Percentiles rank a stretch among this genome's conserved stretches.
phyloP scores from a whole-genome alignment of 2,888 invertebrate species.

The Morpho helenor region DNA sequence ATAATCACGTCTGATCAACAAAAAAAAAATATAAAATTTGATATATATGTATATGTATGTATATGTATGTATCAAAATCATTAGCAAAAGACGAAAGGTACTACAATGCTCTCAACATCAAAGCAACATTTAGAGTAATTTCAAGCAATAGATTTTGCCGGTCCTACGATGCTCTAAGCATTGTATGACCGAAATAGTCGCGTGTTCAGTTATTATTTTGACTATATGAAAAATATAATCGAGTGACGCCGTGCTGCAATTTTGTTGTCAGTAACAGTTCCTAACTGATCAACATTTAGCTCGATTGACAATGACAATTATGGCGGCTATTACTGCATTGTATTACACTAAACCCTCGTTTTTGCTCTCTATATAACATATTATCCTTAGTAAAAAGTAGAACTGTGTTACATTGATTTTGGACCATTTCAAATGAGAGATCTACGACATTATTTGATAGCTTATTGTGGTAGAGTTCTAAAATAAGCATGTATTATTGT shows the following conservation, averaged over 20 bases:
- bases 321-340: slow-evolving; percentile 35
- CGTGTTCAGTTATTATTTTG: too few species aligned
- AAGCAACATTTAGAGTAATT: too few species aligned
- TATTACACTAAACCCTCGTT: slow-evolving; percentile 40
- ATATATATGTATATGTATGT: too few species aligned
- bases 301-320: slow-evolving; percentile 30
- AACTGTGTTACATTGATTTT: slow-evolving; percentile 3
- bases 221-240: not conserved
- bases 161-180: too few species aligned
- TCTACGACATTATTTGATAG: not conserved
- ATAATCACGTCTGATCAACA: too few species aligned
- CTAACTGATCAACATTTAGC: slow-evolving; percentile 30
- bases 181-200: too few species aligned
- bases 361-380: slow-evolving; percentile 20
- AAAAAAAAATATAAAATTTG: too few species aligned
- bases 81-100: too few species aligned
- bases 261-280: slow-evolving; percentile 32
- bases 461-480: slow-evolving; percentile 3
- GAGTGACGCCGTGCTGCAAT: slow-evolving; percentile 18
- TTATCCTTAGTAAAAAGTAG: slow-evolving; percentile 1
- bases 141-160: too few species aligned
- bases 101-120: too few species aligned
- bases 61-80: too few species aligned
- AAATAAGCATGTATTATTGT: slow-evolving; percentile 4
- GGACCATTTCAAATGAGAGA: slow-evolving; percentile 3